Conservation (phyloP, 2,113 vertebrate genomes). For the Spermophilus dauricus region DNA sequence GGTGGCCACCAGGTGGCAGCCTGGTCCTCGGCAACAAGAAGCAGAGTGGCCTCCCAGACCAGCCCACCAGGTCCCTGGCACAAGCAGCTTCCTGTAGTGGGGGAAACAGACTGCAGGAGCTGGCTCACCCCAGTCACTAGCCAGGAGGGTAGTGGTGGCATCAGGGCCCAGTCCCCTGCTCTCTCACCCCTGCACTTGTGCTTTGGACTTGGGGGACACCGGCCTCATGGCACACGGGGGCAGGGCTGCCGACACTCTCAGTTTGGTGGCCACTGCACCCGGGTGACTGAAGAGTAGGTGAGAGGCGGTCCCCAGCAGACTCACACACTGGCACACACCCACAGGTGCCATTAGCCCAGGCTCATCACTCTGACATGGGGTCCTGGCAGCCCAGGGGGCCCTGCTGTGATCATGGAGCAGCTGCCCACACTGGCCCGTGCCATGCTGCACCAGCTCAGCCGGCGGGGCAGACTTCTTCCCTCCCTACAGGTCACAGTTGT, state of each 20-base stretch:
- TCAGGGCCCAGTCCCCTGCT: background rate
- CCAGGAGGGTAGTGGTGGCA: background rate
- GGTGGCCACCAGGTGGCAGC: constrained; percentile 44
- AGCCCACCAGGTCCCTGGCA: background rate
- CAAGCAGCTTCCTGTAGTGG: background rate
- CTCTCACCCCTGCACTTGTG: background rate
- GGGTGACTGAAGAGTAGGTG: too few species aligned
- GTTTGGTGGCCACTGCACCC: background rate
- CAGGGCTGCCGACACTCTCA: background rate
- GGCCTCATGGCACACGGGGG: background rate
- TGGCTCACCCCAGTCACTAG: background rate
- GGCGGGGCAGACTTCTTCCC: constrained; percentile 95
- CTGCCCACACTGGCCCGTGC: constrained; percentile 92
- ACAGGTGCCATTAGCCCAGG: too few species aligned
- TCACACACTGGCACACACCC: fast-evolving
- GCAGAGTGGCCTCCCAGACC: background rate
- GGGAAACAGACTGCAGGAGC: background rate
- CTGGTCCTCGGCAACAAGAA: background rate
- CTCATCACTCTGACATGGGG: constrained; percentile 93
- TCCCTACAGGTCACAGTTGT: constrained; percentile 94
- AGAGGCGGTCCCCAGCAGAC: fast-evolving
- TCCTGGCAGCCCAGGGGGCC: constrained; percentile 94
- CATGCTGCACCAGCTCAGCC: constrained; percentile 94
- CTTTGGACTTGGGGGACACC: background rate
- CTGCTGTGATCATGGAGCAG: constrained; percentile 91